Evolutionary conservation across 2,797 vertebrate species (phyloP), one percentile per base, ranked within the genome.

Genomic region (Simalia tracyae): DNA sequence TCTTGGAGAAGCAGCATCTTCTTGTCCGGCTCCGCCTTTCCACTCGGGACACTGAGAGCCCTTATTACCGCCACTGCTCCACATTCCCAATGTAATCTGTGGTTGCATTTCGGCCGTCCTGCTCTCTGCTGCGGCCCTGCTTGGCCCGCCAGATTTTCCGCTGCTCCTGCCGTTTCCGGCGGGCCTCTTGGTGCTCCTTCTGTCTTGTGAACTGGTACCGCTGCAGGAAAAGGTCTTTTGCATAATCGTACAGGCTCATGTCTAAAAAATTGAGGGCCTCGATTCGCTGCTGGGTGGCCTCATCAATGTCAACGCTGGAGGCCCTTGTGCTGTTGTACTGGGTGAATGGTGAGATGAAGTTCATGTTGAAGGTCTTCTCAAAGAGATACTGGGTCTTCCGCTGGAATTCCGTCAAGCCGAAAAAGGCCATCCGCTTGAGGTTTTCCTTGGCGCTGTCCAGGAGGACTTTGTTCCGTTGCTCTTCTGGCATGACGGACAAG

Each of bases 331-430:
- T 99, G 0, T 99, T 99, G 93, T 99, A 98, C 96, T 99, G 99
- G 0, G 98, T 99, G 97, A 99, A 99, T 0, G 99, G 99, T 0
- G 98, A 98, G 54, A 99, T 99, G 97, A 99, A 99, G 95, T 98
- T 98, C 97, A 99, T 97, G 95, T 97, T 98, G 97, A 99, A 99
- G 86, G 98, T 99, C 90, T 98, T 98, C 95, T 99, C 99, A 50
- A 99, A 99, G 92, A 99, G 97, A 95, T 99, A 99, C 97, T 99
- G 99, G 92, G 99, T 99, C 96, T 99, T 99, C 28, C 99, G 98
- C 96, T 99, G 99, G 96, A 99, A 99, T 91, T 99, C 99, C 0
- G 99, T 99, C 88, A 99, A 98, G 91, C 99, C 99, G 0, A 98
- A 99, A 97, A 99, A 99, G 5, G 99, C 99, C 99, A 99, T 99